Evolutionary conservation across 2,113 vertebrate genomes (phyloP).

Genomic region (Eupsittula cactorum): DNA sequence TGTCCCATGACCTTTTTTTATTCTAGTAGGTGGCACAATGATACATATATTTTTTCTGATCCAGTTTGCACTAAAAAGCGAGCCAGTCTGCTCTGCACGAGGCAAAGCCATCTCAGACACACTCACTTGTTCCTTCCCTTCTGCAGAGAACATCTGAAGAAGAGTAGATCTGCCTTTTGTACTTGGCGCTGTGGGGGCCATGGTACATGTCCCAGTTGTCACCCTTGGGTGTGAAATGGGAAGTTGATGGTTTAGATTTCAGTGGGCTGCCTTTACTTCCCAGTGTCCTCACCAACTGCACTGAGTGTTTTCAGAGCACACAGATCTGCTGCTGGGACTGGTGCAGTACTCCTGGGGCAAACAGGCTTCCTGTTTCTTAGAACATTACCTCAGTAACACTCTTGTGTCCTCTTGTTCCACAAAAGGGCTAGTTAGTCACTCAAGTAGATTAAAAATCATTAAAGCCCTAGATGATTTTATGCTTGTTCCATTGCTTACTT

Average conservation of each 20-base stretch:
- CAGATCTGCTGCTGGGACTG: neutral
- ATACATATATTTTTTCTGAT: neutral
- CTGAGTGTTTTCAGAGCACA: fast-evolving
- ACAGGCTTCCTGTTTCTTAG: neutral
- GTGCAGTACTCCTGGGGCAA: neutral
- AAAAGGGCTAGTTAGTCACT: neutral
- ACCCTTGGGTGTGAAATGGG: too few species aligned
- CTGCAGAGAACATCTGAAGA: neutral
- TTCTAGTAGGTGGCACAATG: neutral
- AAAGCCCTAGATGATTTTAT: neutral
- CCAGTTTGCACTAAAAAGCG: neutral
- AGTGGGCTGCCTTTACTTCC: neutral
- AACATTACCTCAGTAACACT: neutral
- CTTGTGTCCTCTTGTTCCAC: neutral
- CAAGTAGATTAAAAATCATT: neutral
- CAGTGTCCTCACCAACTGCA: neutral
- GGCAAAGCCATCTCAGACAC: neutral
- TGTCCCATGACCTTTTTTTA: neutral
- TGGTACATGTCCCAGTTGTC: neutral
- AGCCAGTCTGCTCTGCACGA: neutral
- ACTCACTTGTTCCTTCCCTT: neutral
- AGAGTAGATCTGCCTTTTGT: neutral
- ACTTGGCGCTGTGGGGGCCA: neutral
- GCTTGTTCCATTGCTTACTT: neutral
- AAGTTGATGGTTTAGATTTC: neutral